phyloP scores from a whole-genome alignment of 2,888 invertebrate species.

The Dicroscelio sp. region DNA sequence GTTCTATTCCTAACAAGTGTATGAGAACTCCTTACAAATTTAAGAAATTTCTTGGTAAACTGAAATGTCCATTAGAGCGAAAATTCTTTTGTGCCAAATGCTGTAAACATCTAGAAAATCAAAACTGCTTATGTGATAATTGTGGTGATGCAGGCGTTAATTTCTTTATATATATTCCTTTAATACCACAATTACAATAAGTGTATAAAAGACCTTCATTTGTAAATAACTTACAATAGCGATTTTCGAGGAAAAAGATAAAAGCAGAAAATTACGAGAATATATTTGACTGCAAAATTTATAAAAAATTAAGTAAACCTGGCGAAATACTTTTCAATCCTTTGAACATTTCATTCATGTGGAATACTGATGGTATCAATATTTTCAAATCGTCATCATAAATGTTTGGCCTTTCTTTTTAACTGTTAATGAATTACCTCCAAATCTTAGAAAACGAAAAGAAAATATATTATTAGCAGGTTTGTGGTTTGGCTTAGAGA shows the following conservation, averaged over 20 bases:
- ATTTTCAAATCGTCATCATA: slow-evolving; percentile 17
- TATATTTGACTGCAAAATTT: slow-evolving; percentile 32
- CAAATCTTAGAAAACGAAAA: background rate
- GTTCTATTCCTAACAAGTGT: background rate
- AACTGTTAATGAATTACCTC: slow-evolving; percentile 5
- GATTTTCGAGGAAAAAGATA: slow-evolving; percentile 38
- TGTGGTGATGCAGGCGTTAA: background rate
- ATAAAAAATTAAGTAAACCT: background rate
- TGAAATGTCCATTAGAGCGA: slow-evolving; percentile 31
- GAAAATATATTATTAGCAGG: slow-evolving; percentile 38
- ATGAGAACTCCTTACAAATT: background rate
- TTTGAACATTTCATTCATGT: background rate
- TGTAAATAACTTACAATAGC: slow-evolving; percentile 68
- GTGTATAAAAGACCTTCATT: slow-evolving; percentile 46
- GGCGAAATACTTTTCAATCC: background rate
- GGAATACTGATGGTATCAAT: slow-evolving; percentile 28
- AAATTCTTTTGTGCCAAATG: slow-evolving; percentile 9
- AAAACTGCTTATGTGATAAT: background rate
- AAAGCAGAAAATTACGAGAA: background rate
- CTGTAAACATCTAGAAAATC: background rate
- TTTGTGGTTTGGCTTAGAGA: slow-evolving; percentile 17
- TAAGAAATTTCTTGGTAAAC: background rate
- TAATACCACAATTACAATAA: slow-evolving; percentile 49
- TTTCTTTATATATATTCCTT: slow-evolving; percentile 16
- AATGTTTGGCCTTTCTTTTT: slow-evolving; percentile 19